Base-by-base conservation (phyloP, 2,113 vertebrate genomes). In the Nothocercus julius region DNA sequence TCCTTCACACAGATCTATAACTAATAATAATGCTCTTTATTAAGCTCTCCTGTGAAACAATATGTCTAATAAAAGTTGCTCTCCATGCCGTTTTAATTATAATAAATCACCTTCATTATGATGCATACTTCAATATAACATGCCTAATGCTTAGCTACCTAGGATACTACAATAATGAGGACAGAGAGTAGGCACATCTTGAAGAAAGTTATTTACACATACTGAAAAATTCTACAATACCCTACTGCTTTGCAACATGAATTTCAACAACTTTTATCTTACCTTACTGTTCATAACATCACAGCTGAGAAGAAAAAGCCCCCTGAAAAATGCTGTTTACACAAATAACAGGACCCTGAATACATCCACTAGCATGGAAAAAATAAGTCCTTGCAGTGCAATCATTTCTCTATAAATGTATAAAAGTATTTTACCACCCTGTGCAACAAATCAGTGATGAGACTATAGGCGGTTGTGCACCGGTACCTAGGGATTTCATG, bases 21-120 rank as follows among this genome's bases (percentile, higher is more conserved):
- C 96, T 98, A 98, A 98, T 97, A 98, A 97, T 97, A 97, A 97
- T 94, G 94, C 82, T 96, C 94, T 97, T 98, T 98, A 98, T 97
- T 97, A 98, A 97, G 94, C 95, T 96, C 95, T 96, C 97, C 95
- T 93, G 93, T 95, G 90, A 97, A 97, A 97, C 96, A 98, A 93
- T 97, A 96, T 93, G 95, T 97, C 97, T 97, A 96, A 96, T 96
- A 96, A 97, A 96, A 97, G 93, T 96, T 98, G 86, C 92, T 95
- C 95, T 97, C 96, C 76, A 70, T 94, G 83, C 94, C 56, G 80
- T 98, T 98, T 98, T 98, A 98, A 98, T 98, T 98, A 98, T 97
- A 98, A 98, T 98, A 98, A 98, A 98, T 98, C 98, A 97, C 93
- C 97, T 98, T 97, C 97, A 97, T 98, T 98, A 97, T 97, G 97